Conservation (phyloP, 2,113 vertebrate species). For the Tupaia tana region DNA sequence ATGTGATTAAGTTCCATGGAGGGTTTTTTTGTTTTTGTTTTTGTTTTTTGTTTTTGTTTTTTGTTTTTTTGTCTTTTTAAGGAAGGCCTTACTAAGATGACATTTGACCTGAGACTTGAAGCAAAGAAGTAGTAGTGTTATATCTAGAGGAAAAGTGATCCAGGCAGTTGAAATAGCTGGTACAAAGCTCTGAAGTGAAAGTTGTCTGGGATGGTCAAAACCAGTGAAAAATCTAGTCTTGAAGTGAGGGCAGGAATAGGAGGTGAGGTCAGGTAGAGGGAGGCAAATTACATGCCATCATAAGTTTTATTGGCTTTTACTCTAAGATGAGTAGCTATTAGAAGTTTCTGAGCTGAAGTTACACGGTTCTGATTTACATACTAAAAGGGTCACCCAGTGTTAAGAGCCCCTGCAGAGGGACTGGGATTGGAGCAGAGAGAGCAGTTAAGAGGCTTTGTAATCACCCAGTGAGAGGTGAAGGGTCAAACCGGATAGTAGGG, state of each 20-base stretch:
- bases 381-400: not conserved
- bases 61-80: not conserved
- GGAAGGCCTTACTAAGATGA: constrained; percentile 6
- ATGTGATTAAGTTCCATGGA: not conserved
- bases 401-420: not conserved
- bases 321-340: not conserved
- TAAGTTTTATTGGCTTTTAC: not conserved
- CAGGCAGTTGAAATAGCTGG: not conserved
- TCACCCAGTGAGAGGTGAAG: not conserved
- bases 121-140: not conserved
- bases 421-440: not conserved
- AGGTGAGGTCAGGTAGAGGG: not conserved
- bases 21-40: not conserved
- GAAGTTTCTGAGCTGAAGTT: not conserved
- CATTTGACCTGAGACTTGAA: constrained; percentile 7
- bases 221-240: not conserved
- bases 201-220: not conserved
- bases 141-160: not conserved
- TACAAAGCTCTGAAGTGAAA: not conserved
- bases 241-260: not conserved
- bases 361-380: not conserved
- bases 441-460: not conserved
- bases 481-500: not conserved
- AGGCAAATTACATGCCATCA: not conserved
- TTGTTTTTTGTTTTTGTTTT: too few species aligned